Base-by-base conservation (phyloP, 2,797 vertebrate genomes). In the Scarus forsteni region DNA sequence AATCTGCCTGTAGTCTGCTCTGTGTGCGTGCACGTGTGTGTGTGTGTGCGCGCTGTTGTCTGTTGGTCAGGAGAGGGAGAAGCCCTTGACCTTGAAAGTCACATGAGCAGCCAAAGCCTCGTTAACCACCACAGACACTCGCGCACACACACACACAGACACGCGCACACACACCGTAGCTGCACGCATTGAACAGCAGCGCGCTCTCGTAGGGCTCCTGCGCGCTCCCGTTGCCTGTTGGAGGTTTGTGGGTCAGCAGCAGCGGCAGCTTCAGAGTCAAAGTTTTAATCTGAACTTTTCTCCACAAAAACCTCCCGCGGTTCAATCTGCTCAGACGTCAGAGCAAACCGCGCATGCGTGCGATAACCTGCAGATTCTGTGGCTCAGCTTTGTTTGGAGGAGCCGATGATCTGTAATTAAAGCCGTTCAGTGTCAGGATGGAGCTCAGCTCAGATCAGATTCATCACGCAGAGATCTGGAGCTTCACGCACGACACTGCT, bases 21-120 rank as follows among this genome's bases (percentile, higher is more conserved):
- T 27, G 27, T 27, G 27, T 27, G 27, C 4, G 27, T 27, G 27
- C 4, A 5, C n/a, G 44, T 46, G 14, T 46, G 44, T 46, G 43
- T 46, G 3, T 46, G 6, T 46, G 44, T n/a, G 27, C 5, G 38
- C 4, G 8, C 43, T 35, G 45, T 27, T 43, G 58, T n/a, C 10
- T 45, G 68, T 34, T 43, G 48, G 45, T 12, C 34, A 9, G 52
- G 13, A 8, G 70, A 74, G 58, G 77, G 88, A 82, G 67, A 84
- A 79, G 73, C 57, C 77, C 76, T 90, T 93, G 90, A 91, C 93
- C 91, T 90, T 91, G 79, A 72, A 52, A 73, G 58, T 90, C 83
- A 87, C 69, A 65, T 88, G 83, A 69, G 27, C 56, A 53, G 48
- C 53, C 48, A 12, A 10, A 38, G 67, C 50, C 59, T 66, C 10